A percentile compares a stretch with the other conserved stretches of the same genome.
These are phyloP conservation scores for Ramphastos sulfuratus DNA, from an alignment of 2,113 vertebrate species.

Conservation along the genomic window DNA sequence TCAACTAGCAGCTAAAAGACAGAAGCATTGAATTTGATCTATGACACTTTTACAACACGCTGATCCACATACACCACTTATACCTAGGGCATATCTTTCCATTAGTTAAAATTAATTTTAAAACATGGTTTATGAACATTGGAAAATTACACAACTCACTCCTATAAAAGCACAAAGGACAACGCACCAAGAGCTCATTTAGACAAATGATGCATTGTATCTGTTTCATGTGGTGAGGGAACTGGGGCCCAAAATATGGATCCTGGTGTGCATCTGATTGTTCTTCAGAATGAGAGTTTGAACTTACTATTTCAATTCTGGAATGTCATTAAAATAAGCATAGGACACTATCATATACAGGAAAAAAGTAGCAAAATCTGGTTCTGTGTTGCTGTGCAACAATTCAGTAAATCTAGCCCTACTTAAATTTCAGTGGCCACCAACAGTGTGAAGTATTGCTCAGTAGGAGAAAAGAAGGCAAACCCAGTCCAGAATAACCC, in stretches of 20 bases:
- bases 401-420: slow-evolving; percentile 26
- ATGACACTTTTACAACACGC: neutral
- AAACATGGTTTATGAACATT: neutral
- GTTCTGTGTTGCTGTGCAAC: neutral
- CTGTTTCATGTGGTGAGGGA: neutral
- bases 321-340: neutral
- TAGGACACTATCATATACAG: neutral
- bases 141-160: neutral
- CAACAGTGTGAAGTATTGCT: slow-evolving; percentile 39
- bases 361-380: neutral
- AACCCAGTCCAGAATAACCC: slow-evolving; percentile 18
- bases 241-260: neutral
- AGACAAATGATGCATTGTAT: neutral
- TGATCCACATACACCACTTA: neutral
- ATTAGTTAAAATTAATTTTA: neutral
- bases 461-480: slow-evolving; percentile 24
- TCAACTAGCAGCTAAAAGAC: neutral
- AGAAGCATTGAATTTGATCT: neutral
- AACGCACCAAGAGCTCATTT: neutral
- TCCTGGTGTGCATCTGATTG: neutral
- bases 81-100: neutral
- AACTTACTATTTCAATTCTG: neutral
- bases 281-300: neutral
- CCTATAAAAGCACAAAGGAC: neutral
- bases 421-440: slow-evolving; percentile 51